These are phyloP conservation scores for Cygnus buccinator DNA, from an alignment of 2,113 vertebrate species.

Conservation along the genomic window DNA sequence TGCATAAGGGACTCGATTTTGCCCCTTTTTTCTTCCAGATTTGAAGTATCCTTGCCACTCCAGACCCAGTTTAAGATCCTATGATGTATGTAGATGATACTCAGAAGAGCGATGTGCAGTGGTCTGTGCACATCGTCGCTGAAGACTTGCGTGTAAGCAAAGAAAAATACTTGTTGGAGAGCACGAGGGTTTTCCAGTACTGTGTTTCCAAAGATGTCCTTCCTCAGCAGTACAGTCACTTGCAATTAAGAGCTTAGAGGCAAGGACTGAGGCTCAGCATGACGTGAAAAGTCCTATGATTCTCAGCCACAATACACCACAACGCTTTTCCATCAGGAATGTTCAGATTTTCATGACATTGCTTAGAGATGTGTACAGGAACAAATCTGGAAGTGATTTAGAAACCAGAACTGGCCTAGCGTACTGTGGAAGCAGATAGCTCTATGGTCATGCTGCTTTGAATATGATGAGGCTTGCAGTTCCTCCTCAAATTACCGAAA, in stretches of 20 bases:
- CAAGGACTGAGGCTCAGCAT: neutral
- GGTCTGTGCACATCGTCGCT: neutral
- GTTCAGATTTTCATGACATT: neutral
- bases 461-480: neutral
- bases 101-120: neutral
- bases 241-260: neutral
- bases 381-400: neutral
- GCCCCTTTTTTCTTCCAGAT: neutral
- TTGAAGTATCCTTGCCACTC: neutral
- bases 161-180: neutral
- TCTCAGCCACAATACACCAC: neutral
- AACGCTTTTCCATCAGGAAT: neutral
- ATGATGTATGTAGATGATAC: neutral
- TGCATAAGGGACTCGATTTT: neutral
- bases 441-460: rapidly evolving
- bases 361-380: neutral
- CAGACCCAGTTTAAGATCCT: neutral
- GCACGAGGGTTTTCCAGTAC: neutral
- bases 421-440: neutral
- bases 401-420: neutral
- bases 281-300: neutral
- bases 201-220: neutral
- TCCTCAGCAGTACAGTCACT: neutral
- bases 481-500: neutral
- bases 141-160: neutral